A percentile compares a stretch with the other conserved stretches of the same genome.
Conservation (phyloP, 2,888 invertebrate genomes). For the Drosophila cracens region DNA sequence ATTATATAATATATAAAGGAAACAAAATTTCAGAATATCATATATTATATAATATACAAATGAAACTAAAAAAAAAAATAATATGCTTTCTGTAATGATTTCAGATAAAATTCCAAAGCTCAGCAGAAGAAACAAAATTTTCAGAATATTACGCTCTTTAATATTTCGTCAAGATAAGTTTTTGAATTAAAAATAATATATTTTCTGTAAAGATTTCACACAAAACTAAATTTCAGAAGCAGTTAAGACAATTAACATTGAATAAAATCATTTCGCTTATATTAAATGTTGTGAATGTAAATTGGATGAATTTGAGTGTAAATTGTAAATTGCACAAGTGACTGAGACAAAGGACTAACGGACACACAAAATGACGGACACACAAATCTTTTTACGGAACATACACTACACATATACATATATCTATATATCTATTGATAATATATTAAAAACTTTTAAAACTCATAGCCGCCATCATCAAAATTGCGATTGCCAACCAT, state of each 20-base stretch:
- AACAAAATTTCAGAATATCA: neutral
- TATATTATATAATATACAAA: too few relatives aligned
- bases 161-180: neutral
- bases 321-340: neutral
- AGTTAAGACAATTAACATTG: neutral
- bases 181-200: neutral
- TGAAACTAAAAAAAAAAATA: too few relatives aligned
- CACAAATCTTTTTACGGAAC: neutral
- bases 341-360: neutral
- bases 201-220: neutral
- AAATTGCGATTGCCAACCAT: conserved; percentile 82
- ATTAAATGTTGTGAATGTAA: neutral
- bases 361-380: neutral
- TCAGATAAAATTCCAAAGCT: neutral
- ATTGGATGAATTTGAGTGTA: neutral
- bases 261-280: neutral
- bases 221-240: neutral
- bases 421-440: neutral
- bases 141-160: neutral
- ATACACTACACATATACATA: conserved; percentile 1
- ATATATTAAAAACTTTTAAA: conserved; percentile 61
- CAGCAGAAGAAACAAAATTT: neutral
- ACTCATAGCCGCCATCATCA: conserved; percentile 83
- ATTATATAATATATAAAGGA: neutral
- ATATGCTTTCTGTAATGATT: neutral